Conservation (phyloP, 2,888 invertebrate genomes). For the Gari tellinella region DNA sequence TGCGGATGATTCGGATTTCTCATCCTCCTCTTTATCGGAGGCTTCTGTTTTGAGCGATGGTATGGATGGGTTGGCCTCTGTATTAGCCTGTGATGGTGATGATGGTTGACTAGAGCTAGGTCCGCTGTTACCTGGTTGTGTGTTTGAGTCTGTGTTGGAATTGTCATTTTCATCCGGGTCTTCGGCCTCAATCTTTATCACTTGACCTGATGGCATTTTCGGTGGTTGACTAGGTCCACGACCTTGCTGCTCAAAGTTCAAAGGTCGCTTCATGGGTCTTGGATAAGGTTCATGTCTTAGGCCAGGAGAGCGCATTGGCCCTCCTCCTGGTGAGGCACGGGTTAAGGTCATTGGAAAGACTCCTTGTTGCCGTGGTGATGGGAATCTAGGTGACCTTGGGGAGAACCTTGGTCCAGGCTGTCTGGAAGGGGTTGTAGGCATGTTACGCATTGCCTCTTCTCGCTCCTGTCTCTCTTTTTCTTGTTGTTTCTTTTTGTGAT, state of each 20-base stretch:
- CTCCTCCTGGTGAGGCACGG: conserved; percentile 3
- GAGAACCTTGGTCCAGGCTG: not conserved
- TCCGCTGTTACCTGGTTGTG: not conserved
- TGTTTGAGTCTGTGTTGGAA: no score
- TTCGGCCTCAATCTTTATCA: conserved; percentile 7
- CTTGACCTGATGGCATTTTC: not conserved
- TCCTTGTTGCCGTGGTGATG: conserved; percentile 5
- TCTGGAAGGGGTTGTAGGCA: not conserved
- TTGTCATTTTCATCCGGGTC: not conserved
- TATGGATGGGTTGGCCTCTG: not conserved
- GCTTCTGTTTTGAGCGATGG: no score
- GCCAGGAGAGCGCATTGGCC: no score
- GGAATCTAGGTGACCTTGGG: conserved; percentile 3
- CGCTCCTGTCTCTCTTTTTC: conserved; percentile 15
- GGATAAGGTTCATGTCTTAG: conserved; percentile 11
- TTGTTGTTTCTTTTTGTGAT: conserved; percentile 16
- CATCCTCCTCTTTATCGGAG: conserved; percentile 5
- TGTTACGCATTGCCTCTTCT: conserved; percentile 1
- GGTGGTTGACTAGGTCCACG: not conserved
- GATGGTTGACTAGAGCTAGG: conserved; percentile 9
- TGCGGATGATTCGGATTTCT: conserved; percentile 8
- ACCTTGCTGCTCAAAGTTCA: conserved; percentile 8
- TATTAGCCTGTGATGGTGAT: conserved; percentile 12
- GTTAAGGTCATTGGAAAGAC: not conserved
- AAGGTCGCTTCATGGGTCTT: not conserved